phyloP scores from a whole-genome alignment of 1,140 invertebrate genomes.

The Dinothrombium tinctorium region DNA sequence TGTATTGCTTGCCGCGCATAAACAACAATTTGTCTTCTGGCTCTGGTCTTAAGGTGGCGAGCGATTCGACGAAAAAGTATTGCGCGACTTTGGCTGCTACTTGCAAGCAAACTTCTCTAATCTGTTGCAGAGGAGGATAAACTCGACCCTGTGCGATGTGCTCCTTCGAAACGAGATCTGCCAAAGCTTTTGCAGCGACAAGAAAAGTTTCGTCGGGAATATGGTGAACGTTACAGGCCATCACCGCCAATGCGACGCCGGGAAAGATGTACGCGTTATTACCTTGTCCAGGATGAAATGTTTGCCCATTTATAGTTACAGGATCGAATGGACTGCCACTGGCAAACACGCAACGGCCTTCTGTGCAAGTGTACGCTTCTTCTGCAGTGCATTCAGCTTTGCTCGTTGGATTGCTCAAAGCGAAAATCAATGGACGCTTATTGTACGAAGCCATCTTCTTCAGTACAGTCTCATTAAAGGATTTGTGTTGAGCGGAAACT shows the following conservation, averaged over 20 bases:
- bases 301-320: slow-evolving; percentile 46
- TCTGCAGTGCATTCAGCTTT: slow-evolving; percentile 92
- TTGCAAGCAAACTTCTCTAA: slow-evolving; percentile 59
- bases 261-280: slow-evolving; percentile 96
- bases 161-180: slow-evolving; percentile 51
- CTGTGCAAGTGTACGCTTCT: slow-evolving; percentile 58
- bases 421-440: slow-evolving; percentile 71
- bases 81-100: slow-evolving; percentile 64
- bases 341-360: slow-evolving; percentile 71
- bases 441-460: slow-evolving; percentile 62
- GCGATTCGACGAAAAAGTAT: slow-evolving; percentile 50
- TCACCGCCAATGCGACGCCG: slow-evolving; percentile 68
- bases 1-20: slow-evolving; percentile 26
- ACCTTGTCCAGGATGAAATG: slow-evolving; percentile 58
- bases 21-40: slow-evolving; percentile 28
- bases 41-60: slow-evolving; percentile 27
- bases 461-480: slow-evolving; percentile 64
- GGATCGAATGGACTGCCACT: slow-evolving; percentile 75
- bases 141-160: slow-evolving; percentile 68
- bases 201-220: slow-evolving; percentile 75
- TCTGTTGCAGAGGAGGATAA: slow-evolving; percentile 72
- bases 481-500: slow-evolving; percentile 59
- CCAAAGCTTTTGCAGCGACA: slow-evolving; percentile 55
- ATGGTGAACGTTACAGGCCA: slow-evolving; percentile 46
- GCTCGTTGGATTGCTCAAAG: slow-evolving; percentile 80